A percentile compares a stretch with the other conserved stretches of the same genome.
Conservation (phyloP, 2,797 vertebrate species). For the Aphelocoma californica region DNA sequence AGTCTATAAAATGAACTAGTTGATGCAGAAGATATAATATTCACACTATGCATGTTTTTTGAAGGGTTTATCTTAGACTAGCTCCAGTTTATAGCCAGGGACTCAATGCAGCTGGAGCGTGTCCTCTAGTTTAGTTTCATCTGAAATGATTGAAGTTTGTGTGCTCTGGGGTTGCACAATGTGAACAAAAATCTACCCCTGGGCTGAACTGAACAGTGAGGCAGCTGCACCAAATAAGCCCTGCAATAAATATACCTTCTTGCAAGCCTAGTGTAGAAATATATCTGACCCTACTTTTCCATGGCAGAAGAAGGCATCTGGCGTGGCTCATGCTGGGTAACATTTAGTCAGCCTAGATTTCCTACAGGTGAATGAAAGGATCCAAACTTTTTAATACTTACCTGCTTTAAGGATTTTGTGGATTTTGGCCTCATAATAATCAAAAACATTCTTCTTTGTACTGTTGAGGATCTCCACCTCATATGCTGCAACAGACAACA, state of each 20-base stretch:
- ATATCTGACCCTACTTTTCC: background rate
- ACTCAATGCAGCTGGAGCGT: background rate
- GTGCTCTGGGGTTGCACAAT: background rate
- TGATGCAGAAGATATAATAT: background rate
- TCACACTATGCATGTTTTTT: background rate
- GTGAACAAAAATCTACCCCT: background rate
- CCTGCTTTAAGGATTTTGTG: slow-evolving; percentile 61
- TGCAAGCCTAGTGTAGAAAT: background rate
- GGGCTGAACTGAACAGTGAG: background rate
- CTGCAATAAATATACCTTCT: background rate
- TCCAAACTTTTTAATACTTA: slow-evolving; percentile 37
- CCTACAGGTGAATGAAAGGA: background rate
- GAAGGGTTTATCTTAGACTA: background rate
- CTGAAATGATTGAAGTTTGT: background rate
- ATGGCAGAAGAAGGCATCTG: background rate
- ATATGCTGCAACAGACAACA: slow-evolving; percentile 49
- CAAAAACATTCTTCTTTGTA: slow-evolving; percentile 67
- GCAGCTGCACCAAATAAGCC: background rate
- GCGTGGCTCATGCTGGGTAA: background rate
- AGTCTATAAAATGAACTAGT: background rate
- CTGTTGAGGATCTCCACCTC: slow-evolving; percentile 48
- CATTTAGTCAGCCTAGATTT: background rate
- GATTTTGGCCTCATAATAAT: slow-evolving; percentile 51
- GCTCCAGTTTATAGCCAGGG: background rate
- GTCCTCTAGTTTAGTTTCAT: background rate